These are phyloP conservation scores for Campylorhamphus procurvoides DNA, from an alignment of 2,113 vertebrate species.

Conservation along the genomic window DNA sequence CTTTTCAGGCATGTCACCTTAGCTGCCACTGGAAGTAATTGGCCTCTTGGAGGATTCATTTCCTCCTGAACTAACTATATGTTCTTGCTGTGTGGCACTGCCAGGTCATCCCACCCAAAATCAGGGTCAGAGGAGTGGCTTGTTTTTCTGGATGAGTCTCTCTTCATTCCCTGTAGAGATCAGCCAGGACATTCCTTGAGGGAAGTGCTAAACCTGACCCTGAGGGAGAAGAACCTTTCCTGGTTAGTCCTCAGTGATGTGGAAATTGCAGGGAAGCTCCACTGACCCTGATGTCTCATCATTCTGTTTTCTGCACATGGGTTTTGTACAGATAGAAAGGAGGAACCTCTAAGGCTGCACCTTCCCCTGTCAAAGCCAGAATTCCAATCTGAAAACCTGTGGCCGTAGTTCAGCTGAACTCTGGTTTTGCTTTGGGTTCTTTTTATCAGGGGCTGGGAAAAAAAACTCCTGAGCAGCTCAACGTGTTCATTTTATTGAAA, in stretches of 20 bases:
- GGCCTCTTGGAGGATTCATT: not conserved
- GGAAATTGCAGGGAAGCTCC: not conserved
- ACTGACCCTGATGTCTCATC: too few relatives aligned
- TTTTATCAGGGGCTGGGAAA: not conserved
- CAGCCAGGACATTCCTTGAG: not conserved
- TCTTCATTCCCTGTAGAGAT: not conserved
- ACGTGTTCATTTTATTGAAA: not conserved
- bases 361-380: accelerated
- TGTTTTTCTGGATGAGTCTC: not conserved
- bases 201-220: not conserved
- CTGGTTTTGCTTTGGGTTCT: not conserved
- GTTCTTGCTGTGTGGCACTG: not conserved
- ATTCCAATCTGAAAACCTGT: not conserved
- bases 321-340: not conserved
- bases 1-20: not conserved
- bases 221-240: not conserved
- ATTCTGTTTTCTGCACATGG: not conserved
- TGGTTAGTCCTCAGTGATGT: not conserved
- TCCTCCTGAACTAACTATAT: accelerated
- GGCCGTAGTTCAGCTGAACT: not conserved
- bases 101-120: not conserved
- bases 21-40: accelerated
- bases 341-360: not conserved
- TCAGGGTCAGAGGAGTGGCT: not conserved
- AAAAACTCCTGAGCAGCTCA: not conserved